phyloP scores from a whole-genome alignment of 2,888 invertebrate genomes.

The Endomychus coccineus region DNA sequence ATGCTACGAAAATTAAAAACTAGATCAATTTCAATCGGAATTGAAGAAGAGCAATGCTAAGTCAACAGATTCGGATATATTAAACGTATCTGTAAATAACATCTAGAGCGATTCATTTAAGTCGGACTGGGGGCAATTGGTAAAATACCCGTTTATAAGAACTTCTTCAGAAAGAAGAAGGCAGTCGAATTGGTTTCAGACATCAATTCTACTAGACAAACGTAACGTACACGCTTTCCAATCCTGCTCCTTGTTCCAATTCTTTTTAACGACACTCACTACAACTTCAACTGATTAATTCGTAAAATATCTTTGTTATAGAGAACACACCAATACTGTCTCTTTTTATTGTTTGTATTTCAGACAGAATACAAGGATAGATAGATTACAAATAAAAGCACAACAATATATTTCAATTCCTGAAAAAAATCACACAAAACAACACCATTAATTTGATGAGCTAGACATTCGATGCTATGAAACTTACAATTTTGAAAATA shows the following conservation, averaged over 20 bases:
- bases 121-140: slow-evolving; percentile 9
- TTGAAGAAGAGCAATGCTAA: too few species aligned
- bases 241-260: slow-evolving; percentile 14
- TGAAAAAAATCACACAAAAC: too few species aligned
- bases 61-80: slow-evolving; percentile 16
- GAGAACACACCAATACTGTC: too few species aligned
- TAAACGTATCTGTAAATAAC: slow-evolving; percentile 13
- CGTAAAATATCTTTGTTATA: slow-evolving; percentile 14
- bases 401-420: too few species aligned
- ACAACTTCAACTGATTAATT: slow-evolving; percentile 12
- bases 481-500: too few species aligned
- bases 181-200: slow-evolving; percentile 14
- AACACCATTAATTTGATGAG: too few species aligned
- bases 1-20: too few species aligned
- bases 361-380: too few species aligned
- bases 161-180: slow-evolving; percentile 10
- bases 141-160: slow-evolving; percentile 8
- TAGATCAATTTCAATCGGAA: too few species aligned
- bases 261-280: slow-evolving; percentile 13
- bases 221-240: slow-evolving; percentile 15
- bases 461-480: too few species aligned
- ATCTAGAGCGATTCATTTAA: slow-evolving; percentile 9
- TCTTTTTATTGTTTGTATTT: too few species aligned
- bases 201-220: slow-evolving; percentile 16
- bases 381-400: too few species aligned